These are phyloP conservation scores for Coenonympha glycerion DNA, from an alignment of 2,888 invertebrate species.

Conservation along the genomic window DNA sequence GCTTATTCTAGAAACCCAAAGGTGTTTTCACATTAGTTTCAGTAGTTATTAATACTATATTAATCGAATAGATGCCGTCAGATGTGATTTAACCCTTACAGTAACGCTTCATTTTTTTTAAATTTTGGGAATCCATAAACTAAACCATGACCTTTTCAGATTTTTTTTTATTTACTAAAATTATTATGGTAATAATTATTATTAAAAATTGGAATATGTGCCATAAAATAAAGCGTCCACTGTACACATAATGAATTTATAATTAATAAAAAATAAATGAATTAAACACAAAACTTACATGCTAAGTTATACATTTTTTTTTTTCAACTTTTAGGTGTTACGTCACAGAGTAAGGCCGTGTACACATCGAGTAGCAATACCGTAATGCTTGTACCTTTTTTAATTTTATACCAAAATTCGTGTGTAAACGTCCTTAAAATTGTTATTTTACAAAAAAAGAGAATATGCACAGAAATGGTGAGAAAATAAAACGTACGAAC, in stretches of 20 bases:
- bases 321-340: conserved; percentile 15
- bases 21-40: too few relatives aligned
- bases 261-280: conserved; percentile 33
- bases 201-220: too few relatives aligned
- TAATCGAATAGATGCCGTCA: too few relatives aligned
- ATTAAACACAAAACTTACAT: conserved; percentile 35
- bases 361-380: conserved; percentile 6
- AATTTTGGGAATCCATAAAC: too few relatives aligned
- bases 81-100: too few relatives aligned
- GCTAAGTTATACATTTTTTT: conserved; percentile 25
- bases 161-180: too few relatives aligned
- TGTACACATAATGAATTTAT: conserved; percentile 24
- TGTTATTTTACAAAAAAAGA: conserved; percentile 9
- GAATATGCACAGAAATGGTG: neutral
- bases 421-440: conserved; percentile 5
- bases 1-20: too few relatives aligned
- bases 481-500: neutral
- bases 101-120: conserved; percentile 5
- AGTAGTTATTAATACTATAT: too few relatives aligned
- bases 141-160: too few relatives aligned
- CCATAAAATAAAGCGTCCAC: conserved; percentile 15
- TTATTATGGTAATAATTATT: too few relatives aligned
- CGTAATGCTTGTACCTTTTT: neutral
- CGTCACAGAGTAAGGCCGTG: conserved; percentile 4
- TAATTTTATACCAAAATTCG: neutral